Percentiles rank a stretch among this genome's conserved stretches.
These are phyloP conservation scores for Acanthochromis polyacanthus DNA, from an alignment of 2,113 vertebrate species.

Conservation along the genomic window DNA sequence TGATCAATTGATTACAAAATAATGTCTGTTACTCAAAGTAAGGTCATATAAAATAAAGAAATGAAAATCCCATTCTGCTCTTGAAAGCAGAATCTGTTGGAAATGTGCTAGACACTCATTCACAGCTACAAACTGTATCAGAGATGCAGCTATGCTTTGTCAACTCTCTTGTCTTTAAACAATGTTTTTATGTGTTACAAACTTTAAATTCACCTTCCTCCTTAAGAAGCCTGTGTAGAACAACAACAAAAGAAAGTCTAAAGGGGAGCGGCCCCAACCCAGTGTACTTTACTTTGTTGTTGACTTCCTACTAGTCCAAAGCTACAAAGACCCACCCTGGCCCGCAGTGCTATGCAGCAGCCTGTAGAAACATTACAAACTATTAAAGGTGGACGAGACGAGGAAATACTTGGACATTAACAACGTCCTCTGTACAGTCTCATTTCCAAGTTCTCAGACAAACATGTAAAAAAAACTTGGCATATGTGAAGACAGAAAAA, in stretches of 20 bases:
- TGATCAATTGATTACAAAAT: no score
- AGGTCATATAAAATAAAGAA: neutral
- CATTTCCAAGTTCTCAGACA: conserved; percentile 17
- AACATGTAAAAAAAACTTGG: neutral
- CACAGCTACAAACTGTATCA: no score
- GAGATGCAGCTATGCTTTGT: neutral
- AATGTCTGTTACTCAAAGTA: no score
- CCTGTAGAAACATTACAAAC: neutral
- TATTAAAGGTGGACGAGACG: neutral
- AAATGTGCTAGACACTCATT: neutral
- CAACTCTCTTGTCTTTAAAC: neutral
- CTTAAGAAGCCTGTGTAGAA: no score
- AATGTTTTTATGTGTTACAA: no score
- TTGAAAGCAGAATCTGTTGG: neutral
- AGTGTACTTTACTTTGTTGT: neutral
- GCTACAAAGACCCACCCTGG: neutral
- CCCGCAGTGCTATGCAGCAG: neutral
- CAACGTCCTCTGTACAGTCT: conserved; percentile 2
- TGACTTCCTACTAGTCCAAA: neutral
- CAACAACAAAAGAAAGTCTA: no score
- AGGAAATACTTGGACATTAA: neutral
- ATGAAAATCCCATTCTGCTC: neutral
- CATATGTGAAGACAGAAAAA: conserved; percentile 19
- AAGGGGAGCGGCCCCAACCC: no score
- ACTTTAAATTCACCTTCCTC: no score